Percentiles rank a stretch among this genome's conserved stretches.
These are phyloP conservation scores for Indicator indicator DNA, from an alignment of 2,113 vertebrate genomes.

Conservation along the genomic window DNA sequence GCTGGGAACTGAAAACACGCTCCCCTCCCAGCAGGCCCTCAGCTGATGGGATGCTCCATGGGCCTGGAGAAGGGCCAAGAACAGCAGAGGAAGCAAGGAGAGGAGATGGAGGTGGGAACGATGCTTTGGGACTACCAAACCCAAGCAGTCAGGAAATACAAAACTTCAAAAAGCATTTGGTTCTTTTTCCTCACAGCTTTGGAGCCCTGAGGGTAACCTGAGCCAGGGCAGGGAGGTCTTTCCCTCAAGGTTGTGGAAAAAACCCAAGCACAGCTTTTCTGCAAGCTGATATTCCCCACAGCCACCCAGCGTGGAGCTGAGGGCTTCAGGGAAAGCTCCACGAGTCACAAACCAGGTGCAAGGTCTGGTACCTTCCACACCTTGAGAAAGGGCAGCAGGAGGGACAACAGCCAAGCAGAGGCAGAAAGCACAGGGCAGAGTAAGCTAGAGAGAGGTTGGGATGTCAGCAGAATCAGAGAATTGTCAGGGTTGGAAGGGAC, in stretches of 20 bases:
- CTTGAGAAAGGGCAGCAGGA: background rate
- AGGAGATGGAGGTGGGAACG: background rate
- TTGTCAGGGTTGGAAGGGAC: too few relatives aligned
- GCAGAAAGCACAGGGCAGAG: background rate
- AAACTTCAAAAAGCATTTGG: background rate
- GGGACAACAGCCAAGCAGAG: background rate
- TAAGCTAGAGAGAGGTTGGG: fast-evolving
- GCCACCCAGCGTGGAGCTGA: background rate
- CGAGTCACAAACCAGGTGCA: background rate
- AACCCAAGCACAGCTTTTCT: background rate
- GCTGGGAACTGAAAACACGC: background rate
- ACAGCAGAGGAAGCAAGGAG: background rate
- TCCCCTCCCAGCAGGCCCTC: background rate
- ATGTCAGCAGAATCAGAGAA: too few relatives aligned
- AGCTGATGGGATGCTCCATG: background rate
- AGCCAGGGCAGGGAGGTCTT: background rate
- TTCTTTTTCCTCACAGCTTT: background rate
- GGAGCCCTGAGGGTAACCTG: background rate
- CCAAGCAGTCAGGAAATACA: background rate
- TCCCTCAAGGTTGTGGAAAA: background rate
- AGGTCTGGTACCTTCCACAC: fast-evolving
- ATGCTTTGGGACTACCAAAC: background rate
- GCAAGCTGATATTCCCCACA: background rate
- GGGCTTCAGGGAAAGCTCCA: background rate
- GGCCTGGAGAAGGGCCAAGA: background rate